Conservation (phyloP, 2,888 invertebrate genomes). For the Caenorhabditis angaria region DNA sequence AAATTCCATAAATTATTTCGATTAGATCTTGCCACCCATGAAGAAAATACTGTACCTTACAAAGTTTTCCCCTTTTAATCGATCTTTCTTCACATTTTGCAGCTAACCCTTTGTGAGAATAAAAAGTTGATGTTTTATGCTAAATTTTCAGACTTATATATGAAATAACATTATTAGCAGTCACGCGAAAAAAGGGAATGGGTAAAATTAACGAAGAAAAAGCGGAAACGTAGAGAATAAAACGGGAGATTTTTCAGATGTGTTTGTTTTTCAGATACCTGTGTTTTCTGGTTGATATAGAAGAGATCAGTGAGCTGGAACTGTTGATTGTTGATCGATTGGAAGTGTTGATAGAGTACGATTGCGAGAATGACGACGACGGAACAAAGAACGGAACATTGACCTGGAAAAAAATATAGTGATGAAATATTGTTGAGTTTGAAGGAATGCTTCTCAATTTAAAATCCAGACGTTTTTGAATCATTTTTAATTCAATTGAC, state of each 20-base stretch:
- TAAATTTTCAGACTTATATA: background rate
- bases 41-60: background rate
- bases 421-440: background rate
- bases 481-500: no score
- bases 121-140: background rate
- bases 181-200: background rate
- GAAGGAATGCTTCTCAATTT: no score
- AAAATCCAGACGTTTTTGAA: no score
- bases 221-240: background rate
- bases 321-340: slow-evolving; percentile 1
- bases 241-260: background rate
- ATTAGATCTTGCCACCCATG: slow-evolving; percentile 4
- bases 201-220: no score
- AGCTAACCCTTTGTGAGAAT: no score
- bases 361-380: slow-evolving; percentile 15
- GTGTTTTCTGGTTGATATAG: background rate
- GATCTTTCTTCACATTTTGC: no score
- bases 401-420: slow-evolving; percentile 21
- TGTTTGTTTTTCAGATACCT: background rate
- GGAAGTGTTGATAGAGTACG: slow-evolving; percentile 12
- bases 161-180: background rate
- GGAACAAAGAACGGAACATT: slow-evolving; percentile 18
- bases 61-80: background rate
- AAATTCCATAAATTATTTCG: background rate
- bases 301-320: background rate